Conservation (phyloP, 2,113 vertebrate genomes). For the Antechinus flavipes region DNA sequence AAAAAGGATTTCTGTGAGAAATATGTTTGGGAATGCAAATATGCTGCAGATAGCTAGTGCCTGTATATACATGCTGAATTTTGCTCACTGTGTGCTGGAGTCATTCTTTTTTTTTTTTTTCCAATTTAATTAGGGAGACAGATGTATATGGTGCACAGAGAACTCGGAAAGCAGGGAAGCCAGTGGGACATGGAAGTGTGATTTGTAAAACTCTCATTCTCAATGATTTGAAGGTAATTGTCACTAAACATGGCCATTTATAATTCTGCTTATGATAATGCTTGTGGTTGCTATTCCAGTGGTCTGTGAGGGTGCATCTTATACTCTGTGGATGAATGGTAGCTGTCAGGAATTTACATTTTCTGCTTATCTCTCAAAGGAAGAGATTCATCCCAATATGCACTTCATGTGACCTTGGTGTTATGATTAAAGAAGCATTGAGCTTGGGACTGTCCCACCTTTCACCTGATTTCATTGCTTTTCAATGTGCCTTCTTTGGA, state of each 20-base stretch:
- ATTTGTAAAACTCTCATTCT: conserved; percentile 8
- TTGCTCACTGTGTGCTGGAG: conserved; percentile 18
- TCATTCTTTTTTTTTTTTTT: neutral
- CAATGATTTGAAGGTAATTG: conserved; percentile 45
- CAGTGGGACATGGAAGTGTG: neutral
- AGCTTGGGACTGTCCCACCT: neutral
- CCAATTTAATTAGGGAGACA: conserved; percentile 41
- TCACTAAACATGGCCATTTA: conserved; percentile 13
- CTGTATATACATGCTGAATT: conserved; percentile 2
- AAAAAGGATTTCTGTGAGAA: conserved; percentile 44
- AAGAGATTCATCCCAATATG: conserved; percentile 45
- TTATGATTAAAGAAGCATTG: conserved; percentile 52
- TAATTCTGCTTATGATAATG: conserved; percentile 17
- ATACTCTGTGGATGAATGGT: conserved; percentile 1
- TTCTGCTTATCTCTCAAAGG: conserved; percentile 58
- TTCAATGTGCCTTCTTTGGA: conserved; percentile 35
- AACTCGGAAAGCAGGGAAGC: conserved; percentile 27
- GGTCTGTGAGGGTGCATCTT: conserved; percentile 44
- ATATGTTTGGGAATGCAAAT: conserved; percentile 52
- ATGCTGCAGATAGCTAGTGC: neutral
- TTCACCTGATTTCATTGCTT: conserved; percentile 42
- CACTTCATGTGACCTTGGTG: conserved; percentile 53
- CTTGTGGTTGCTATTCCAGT: conserved; percentile 8
- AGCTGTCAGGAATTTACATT: conserved; percentile 40
- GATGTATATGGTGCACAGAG: conserved; percentile 31